Base-by-base conservation (phyloP, 2,888 invertebrate genomes). In the Elaeidobius kamerunicus region DNA sequence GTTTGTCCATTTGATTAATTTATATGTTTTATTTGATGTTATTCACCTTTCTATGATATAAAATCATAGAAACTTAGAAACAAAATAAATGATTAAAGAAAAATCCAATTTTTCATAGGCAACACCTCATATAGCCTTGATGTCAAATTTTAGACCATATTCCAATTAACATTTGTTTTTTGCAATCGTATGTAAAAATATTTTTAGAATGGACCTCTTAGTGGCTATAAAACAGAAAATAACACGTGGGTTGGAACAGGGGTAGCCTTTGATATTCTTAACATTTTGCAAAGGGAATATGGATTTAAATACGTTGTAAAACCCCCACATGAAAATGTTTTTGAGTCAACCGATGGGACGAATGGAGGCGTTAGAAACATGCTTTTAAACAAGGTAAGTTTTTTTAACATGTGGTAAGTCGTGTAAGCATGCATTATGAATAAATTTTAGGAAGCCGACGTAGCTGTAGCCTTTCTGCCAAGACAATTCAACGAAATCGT, bases 401-500 rank as follows among this genome's bases (percentile, higher is more conserved):
- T n/a, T 14, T 27, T 17, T 16, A 28, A 23, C 6, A 23, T 12
- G 14, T 20, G 6, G 6, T 14, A 27, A 20, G n/a, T n/a, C 6
- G 23, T 23, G 23, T 23, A 23, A 9, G 9, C 4, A 23, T 23
- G 5, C 5, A 23, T 23, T 23, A 23, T 16, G 15, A 42, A 30
- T 12, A n/a, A 20, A 7, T 45, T 52, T 19, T 66, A 88, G 91
- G 73, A 80, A 71, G 86, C 82, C n/a, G 88, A 91, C 63, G 71
- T 91, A 71, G 88, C 83, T 0, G 88, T 86, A 0, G 86, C 86
- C 0, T 90, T 91, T 66, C 69, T 91, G 51, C 90, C 91, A 0
- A 75, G 82, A 11, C 78, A 81, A 40, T 73, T 76, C 17, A 68
- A 75, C n/a, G 69, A 73, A 52, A 14, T 32, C 14, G 74, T 84